These are phyloP conservation scores for Blastobasis adustella DNA, from an alignment of 2,888 invertebrate genomes.

Conservation along the genomic window DNA sequence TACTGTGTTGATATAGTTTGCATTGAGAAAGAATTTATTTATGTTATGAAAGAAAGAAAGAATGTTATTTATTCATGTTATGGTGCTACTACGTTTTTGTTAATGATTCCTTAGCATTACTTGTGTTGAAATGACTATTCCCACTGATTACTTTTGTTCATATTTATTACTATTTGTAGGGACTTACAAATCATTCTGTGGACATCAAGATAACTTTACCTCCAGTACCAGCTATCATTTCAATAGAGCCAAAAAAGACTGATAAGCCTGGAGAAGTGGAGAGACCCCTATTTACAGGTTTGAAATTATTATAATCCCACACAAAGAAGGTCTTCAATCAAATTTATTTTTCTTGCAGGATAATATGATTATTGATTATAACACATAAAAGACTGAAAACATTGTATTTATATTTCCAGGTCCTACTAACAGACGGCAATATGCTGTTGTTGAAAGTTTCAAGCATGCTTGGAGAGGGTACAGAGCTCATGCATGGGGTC, in stretches of 20 bases:
- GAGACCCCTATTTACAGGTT: neutral
- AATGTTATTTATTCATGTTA: too few species aligned
- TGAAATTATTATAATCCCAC: neutral
- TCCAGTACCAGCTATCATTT: neutral
- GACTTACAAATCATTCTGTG: too few species aligned
- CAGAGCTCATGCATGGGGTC: conserved; percentile 96
- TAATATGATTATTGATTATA: neutral
- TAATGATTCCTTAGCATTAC: too few species aligned
- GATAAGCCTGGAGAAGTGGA: neutral
- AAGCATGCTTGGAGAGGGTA: conserved; percentile 97
- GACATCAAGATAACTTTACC: too few species aligned
- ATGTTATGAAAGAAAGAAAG: too few species aligned
- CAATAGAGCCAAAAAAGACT: neutral
- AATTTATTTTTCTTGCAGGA: neutral
- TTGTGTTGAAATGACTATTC: too few species aligned
- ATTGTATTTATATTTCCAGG: conserved; percentile 60
- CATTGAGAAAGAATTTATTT: too few species aligned
- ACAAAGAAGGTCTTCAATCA: neutral
- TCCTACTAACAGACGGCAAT: conserved; percentile 86
- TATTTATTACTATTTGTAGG: too few species aligned
- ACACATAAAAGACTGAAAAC: neutral
- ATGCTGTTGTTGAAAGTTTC: conserved; percentile 91
- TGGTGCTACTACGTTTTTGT: too few species aligned
- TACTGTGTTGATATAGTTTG: too few species aligned
- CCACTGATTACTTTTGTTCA: too few species aligned